Conservation (phyloP, 2,113 vertebrate genomes). For the Baryphthengus martii region DNA sequence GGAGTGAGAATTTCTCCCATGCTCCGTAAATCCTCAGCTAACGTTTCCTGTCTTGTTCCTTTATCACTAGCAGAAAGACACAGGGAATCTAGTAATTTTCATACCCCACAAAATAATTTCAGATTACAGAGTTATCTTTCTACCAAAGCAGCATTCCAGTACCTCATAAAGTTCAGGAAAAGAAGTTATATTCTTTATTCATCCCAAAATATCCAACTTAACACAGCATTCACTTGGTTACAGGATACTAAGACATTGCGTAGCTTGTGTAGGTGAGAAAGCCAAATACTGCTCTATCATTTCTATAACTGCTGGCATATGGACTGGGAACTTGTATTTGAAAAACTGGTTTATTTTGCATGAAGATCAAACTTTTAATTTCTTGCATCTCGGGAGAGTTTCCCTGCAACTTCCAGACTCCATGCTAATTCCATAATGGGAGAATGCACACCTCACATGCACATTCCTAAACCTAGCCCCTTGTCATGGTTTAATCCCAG, state of each 20-base stretch:
- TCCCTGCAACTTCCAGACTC: not conserved
- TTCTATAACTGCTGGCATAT: not conserved
- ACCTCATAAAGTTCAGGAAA: not conserved
- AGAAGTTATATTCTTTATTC: not conserved
- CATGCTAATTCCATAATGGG: fast-evolving
- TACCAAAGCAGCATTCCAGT: not conserved
- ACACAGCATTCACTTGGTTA: not conserved
- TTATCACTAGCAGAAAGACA: not conserved
- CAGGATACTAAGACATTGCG: not conserved
- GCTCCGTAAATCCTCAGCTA: not conserved
- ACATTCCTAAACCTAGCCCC: not conserved
- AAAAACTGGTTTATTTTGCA: not conserved
- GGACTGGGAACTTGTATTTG: not conserved
- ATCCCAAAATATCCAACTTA: not conserved
- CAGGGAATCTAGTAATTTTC: not conserved
- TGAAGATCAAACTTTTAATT: not conserved
- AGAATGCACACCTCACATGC: not conserved
- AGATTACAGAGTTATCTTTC: not conserved
- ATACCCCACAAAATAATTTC: not conserved
- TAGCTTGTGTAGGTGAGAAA: not conserved
- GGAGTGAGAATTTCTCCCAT: not conserved
- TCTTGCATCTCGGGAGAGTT: not conserved
- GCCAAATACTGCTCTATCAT: not conserved
- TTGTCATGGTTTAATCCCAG: fast-evolving
- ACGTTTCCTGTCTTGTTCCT: not conserved